Percentiles rank a stretch among this genome's conserved stretches.
Conservation (phyloP, 2,797 vertebrate species). For the Lycodopsis pacificus region DNA sequence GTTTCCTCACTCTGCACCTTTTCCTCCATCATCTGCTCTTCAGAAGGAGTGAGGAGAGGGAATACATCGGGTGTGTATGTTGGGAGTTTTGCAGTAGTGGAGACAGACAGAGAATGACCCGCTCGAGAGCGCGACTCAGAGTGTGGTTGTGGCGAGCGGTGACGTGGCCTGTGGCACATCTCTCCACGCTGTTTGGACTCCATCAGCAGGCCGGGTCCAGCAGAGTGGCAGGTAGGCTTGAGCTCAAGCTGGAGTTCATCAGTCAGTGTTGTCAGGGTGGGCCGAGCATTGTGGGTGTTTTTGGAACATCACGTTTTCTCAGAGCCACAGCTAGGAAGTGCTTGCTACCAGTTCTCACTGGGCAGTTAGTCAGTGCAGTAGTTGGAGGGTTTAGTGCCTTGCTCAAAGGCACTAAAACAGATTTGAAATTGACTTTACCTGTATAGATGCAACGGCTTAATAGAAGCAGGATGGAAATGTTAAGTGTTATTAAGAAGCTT, state of each 20-base stretch:
- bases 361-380: neutral
- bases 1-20: constrained; percentile 20
- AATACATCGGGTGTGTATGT: constrained; percentile 7
- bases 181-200: constrained; percentile 55
- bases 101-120: constrained; percentile 49
- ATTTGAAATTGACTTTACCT: neutral
- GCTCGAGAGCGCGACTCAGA: constrained; percentile 33
- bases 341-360: neutral
- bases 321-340: neutral
- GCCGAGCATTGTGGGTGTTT: neutral
- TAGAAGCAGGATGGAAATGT: neutral
- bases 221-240: constrained; percentile 64
- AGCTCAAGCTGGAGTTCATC: neutral
- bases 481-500: neutral
- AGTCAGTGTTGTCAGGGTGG: neutral
- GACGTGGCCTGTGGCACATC: constrained; percentile 41
- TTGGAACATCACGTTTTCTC: neutral
- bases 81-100: constrained; percentile 4
- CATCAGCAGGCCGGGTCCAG: constrained; percentile 17
- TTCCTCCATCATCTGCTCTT: constrained; percentile 27
- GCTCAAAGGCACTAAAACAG: neutral
- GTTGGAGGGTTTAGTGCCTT: constrained; percentile 2
- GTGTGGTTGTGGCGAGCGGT: constrained; percentile 59
- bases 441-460: neutral
- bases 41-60: constrained; percentile 15